Percentiles rank a stretch among this genome's conserved stretches.
These are phyloP conservation scores for Taurulus bubalis DNA, from an alignment of 2,113 vertebrate genomes.

Conservation along the genomic window DNA sequence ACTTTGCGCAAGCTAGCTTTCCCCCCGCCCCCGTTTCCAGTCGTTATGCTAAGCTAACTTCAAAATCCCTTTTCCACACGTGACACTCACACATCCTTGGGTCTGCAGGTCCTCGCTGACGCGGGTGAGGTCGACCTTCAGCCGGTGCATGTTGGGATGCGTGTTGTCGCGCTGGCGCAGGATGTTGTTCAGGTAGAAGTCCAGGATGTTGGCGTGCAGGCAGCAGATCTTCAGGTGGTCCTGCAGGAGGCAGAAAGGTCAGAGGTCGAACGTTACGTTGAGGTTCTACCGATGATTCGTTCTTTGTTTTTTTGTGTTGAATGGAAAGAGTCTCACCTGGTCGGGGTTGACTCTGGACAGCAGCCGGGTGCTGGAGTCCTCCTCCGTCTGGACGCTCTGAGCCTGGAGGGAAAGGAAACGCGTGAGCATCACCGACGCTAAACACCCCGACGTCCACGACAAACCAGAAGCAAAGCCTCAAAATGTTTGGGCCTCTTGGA, in stretches of 20 bases:
- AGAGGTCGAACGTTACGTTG: not conserved
- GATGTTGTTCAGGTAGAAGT: constrained; percentile 74
- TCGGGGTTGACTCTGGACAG: not conserved
- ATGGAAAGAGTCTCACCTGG: constrained; percentile 43
- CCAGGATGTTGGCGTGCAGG: constrained; percentile 78
- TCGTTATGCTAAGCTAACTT: constrained; percentile 5
- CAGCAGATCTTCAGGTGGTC: constrained; percentile 71
- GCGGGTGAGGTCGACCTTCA: constrained; percentile 60
- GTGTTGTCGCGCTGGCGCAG: constrained; percentile 19
- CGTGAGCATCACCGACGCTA: not conserved
- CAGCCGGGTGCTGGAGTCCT: constrained; percentile 51
- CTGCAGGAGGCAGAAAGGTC: constrained; percentile 27
- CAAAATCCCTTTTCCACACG: not conserved
- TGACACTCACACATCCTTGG: constrained; percentile 69
- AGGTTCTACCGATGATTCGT: not conserved
- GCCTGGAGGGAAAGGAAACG: constrained; percentile 40
- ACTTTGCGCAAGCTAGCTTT: not conserved
- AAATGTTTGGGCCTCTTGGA: not conserved
- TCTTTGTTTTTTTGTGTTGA: too few species aligned
- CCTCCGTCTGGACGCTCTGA: constrained; percentile 34
- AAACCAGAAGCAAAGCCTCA: not conserved
- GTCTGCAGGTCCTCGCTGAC: constrained; percentile 69
- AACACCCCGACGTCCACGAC: not conserved
- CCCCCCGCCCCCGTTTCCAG: not conserved
- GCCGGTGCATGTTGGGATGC: constrained; percentile 43